A percentile compares a stretch with the other conserved stretches of the same genome.
phyloP scores from a whole-genome alignment of 1,140 invertebrate genomes.

The Micrasema longulum region DNA sequence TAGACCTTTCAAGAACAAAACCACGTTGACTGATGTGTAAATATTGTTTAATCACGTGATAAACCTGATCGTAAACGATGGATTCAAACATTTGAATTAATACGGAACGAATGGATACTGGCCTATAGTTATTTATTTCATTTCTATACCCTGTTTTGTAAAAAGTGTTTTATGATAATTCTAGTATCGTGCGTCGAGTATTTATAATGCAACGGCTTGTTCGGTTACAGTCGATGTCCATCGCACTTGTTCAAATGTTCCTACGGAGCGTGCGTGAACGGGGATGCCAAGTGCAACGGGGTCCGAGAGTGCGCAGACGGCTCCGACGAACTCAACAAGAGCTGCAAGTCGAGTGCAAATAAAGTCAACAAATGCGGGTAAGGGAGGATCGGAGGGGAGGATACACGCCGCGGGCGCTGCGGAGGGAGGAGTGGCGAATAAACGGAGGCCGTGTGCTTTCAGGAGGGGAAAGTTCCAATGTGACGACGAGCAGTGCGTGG shows the following conservation, averaged over 20 bases:
- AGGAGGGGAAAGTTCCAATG: slow-evolving; percentile 58
- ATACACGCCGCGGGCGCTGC: background rate
- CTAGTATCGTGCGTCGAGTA: no score
- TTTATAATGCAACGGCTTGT: no score
- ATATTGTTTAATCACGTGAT: no score
- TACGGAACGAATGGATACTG: no score
- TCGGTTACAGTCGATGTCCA: slow-evolving; percentile 44
- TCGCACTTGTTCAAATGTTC: slow-evolving; percentile 63
- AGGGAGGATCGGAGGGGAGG: background rate
- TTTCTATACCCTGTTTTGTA: no score
- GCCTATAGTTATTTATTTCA: no score
- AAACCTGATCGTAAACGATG: no score
- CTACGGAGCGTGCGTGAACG: slow-evolving; percentile 75
- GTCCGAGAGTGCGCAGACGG: slow-evolving; percentile 74
- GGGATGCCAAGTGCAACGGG: slow-evolving; percentile 68
- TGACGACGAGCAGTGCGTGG: slow-evolving; percentile 71
- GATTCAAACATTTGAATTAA: no score
- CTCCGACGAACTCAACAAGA: slow-evolving; percentile 69
- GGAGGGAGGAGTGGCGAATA: background rate
- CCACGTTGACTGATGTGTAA: no score
- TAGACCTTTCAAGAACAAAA: no score
- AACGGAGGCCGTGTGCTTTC: background rate
- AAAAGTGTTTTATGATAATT: no score
- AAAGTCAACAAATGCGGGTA: slow-evolving; percentile 3
- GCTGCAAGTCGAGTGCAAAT: background rate